Base-by-base conservation (phyloP, 1,140 invertebrate genomes). In the Melipona quadrifasciata region DNA sequence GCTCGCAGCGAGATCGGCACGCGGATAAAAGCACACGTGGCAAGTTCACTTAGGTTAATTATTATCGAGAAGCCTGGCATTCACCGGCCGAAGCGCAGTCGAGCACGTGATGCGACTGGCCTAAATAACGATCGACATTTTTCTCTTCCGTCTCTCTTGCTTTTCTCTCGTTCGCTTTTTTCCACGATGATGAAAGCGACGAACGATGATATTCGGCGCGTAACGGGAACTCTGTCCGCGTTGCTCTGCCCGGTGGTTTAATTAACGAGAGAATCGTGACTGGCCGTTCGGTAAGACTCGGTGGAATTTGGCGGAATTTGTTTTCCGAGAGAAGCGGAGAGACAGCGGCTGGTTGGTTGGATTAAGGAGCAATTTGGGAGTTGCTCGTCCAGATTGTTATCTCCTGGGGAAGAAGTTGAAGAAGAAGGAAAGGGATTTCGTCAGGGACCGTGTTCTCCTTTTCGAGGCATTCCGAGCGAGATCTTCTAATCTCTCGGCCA, bases 11-110 rank as follows among this genome's bases (percentile, higher is more conserved):
- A 67, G 8, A 53, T 82, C 80, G 27, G 39, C 21, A 21, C 53
- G 21, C n/a, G 47, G 47, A 27, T 82, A 73, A 61, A 58, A 77
- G 34, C 70, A 14, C 58, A 21, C 64, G 64, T 82, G 17, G 51
- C 51, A 82, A 75, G 64, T 68, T 77, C 81, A 68, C 81, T 83
- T 51, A 68, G 51, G 64, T 68, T 83, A 83, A 83, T 83, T 77
- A 83, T 76, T 39, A 83, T 58, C 39, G 81, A 83, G 27, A 21
- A n/a, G n/a, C 68, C 21, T n/a, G 10, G 34, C 27, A 83, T 83
- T 78, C 81, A 68, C 21, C 2, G 16, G 19, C 10, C 10, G 5
- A 10, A 24, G 64, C 4, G 39, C 34, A 68, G 17, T 21, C 68
- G 6, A 39, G 39, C 39, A 10, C n/a, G 39, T 47, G 74, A 82